A percentile compares a stretch with the other conserved stretches of the same genome.
Evolutionary conservation across 1,140 invertebrate species (phyloP).

Genomic region (Apocrypta bakeri): DNA sequence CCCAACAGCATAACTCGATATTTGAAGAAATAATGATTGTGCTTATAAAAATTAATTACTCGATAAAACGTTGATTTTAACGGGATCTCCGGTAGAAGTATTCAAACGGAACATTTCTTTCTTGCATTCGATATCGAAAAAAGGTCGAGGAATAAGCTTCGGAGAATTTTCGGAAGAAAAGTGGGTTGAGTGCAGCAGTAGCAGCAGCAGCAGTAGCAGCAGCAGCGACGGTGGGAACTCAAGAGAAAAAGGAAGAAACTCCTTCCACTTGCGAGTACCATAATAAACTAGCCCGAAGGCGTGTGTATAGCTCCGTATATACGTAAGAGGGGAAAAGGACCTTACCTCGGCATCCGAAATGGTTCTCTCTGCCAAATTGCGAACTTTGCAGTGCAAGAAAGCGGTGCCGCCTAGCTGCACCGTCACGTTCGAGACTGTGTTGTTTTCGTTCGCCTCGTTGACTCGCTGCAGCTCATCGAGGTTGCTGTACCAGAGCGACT

Average conservation of each 20-base stretch:
- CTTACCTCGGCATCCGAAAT: constrained; percentile 75
- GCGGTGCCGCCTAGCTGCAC: constrained; percentile 88
- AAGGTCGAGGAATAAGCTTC: neutral
- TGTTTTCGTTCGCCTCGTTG: constrained; percentile 79
- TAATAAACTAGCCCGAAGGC: neutral
- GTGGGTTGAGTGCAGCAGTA: neutral
- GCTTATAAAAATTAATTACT: too few relatives aligned
- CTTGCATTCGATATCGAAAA: neutral
- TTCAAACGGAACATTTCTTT: neutral
- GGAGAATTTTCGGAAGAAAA: neutral
- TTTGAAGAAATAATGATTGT: too few relatives aligned
- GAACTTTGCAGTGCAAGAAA: constrained; percentile 87
- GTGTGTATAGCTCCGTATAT: neutral
- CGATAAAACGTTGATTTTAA: too few relatives aligned
- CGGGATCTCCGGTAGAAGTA: too few relatives aligned
- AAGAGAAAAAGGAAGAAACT: neutral
- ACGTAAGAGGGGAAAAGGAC: neutral
- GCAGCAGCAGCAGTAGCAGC: too few relatives aligned
- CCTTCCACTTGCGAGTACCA: neutral
- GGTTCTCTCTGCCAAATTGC: constrained; percentile 80
- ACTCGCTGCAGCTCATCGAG: constrained; percentile 76
- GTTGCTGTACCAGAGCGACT: constrained; percentile 78
- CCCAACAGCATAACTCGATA: too few relatives aligned
- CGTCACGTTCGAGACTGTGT: constrained; percentile 84
- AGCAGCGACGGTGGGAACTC: too few relatives aligned